Base-by-base conservation (phyloP, 2,797 vertebrate genomes). In the Periparus ater region DNA sequence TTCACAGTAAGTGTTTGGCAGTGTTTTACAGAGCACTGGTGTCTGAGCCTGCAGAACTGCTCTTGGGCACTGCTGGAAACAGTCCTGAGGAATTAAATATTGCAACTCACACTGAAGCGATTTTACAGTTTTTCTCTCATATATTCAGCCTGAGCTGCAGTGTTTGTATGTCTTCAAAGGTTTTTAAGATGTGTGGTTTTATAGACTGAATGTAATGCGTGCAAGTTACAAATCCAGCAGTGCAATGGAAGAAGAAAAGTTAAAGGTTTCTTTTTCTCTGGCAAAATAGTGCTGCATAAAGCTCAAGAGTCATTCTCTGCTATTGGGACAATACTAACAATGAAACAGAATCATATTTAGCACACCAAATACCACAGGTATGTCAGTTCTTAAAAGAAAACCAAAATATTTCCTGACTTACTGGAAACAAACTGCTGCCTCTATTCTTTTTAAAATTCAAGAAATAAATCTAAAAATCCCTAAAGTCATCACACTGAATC, bases 1-100 rank as follows among this genome's bases (percentile, higher is more conserved):
- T 99, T 79, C 98, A 99, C 89, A 98, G 99, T 99, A 97, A 96
- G 98, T 98, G 20, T 90, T 60, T 88, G 71, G 14, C 44, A 55
- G 45, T 2, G 34, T 36, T 88, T 44, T 36, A 76, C 9, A 88
- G 23, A 76, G 3, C 20, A 9, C 5, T 14, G 30, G 1, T 2
- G 67, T 22, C 30, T 80, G 45, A 48, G 15, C 72, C 18, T 42
- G 57, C 47, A 54, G 58, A 53, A 25, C 5, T 17, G 50, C 1
- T 15, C 22, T 57, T 58, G 51, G 53, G 14, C 13, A 54, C 53
- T 3, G 38, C 6, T 85, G 17, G 9, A 89, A 85, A 47, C 17
- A 21, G 53, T 30, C 47, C 50, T 5, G 32, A 36, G 42, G 12
- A 19, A 58, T 76, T 66, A 23, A 79, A 70, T 51, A 42, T 2